Evolutionary conservation across 2,888 invertebrate species (phyloP).

Genomic region (Beris chalybata): DNA sequence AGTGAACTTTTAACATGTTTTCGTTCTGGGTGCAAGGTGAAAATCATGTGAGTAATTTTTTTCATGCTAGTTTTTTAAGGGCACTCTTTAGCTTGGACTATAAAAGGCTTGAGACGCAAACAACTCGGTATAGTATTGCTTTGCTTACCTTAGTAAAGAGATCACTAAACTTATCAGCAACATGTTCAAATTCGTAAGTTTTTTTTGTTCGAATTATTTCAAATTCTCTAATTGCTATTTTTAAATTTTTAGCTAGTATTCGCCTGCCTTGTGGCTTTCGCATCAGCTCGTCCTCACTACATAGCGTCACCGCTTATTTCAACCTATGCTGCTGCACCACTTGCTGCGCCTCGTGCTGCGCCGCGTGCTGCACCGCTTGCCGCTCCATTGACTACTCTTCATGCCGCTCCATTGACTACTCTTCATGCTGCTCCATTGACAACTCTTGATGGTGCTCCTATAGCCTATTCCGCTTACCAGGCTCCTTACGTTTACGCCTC

Average conservation of each 20-base stretch:
- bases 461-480: constrained; percentile 15
- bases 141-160: constrained; percentile 30
- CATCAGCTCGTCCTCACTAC: constrained; percentile 58
- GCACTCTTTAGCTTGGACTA: constrained; percentile 25
- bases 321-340: constrained; percentile 48
- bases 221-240: background rate
- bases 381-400: background rate
- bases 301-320: constrained; percentile 38
- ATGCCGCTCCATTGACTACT: constrained; percentile 51
- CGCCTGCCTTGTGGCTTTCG: constrained; percentile 60
- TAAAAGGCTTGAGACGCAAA: constrained; percentile 44
- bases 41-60: too few species aligned
- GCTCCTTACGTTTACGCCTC: constrained; percentile 25
- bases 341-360: constrained; percentile 39
- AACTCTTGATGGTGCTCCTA: background rate
- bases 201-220: background rate
- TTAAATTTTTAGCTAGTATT: constrained; percentile 55
- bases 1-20: too few species aligned
- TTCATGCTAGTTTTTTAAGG: too few species aligned
- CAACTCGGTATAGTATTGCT: constrained; percentile 42
- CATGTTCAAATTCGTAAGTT: constrained; percentile 61
- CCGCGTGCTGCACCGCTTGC: constrained; percentile 35
- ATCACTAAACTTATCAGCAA: constrained; percentile 46
- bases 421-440: background rate
- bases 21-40: too few species aligned